Base-by-base conservation (phyloP, 2,888 invertebrate genomes). In the Thymelicus sylvestris region DNA sequence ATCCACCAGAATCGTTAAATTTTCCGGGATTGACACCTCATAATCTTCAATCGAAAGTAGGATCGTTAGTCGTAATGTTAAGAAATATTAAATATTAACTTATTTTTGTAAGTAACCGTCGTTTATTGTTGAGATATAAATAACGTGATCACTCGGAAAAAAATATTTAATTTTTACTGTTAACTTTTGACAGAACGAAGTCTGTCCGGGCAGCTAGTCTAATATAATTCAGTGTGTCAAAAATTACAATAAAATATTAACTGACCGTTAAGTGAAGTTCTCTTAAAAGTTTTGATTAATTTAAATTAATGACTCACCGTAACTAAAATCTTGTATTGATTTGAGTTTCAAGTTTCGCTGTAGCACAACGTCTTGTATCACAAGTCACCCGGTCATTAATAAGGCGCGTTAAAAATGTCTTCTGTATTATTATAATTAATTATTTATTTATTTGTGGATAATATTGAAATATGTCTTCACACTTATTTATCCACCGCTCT, bases 291-390 rank as follows among this genome's bases (percentile, higher is more conserved):
- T 44, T 66, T 13, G 57, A 66, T 15, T 55, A 47, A 59, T 66
- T n/a, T 63, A 55, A 68, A 69, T 69, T 63, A 69, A 64, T 69
- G 68, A 64, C 68, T 69, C 63, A 69, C 68, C 57, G 6, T 15
- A 69, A 24, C 8, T 64, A 19, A 31, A 12, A 63, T 57, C 63
- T 38, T 8, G 39, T 57, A 69, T 38, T 13, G 39, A 24, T 69
- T 62, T 59, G 47, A 62, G 64, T 59, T 44, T 57, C 62, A 19
- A 52, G 48, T 59, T 48, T 55, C 48, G 64, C 64, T 64, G 31
- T 39, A 19, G 19, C 69, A 57, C 62, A 68, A 61, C n/a, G 38
- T 24, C 31, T 61, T 48, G 41, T 62, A n/a, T n/a, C n/a, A 38
- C 64, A 48, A 48, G 69, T 69, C 39, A 64, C 50, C 12, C 5